Evolutionary conservation across 2,113 vertebrate species (phyloP).

Genomic region (Neotoma lepida): DNA sequence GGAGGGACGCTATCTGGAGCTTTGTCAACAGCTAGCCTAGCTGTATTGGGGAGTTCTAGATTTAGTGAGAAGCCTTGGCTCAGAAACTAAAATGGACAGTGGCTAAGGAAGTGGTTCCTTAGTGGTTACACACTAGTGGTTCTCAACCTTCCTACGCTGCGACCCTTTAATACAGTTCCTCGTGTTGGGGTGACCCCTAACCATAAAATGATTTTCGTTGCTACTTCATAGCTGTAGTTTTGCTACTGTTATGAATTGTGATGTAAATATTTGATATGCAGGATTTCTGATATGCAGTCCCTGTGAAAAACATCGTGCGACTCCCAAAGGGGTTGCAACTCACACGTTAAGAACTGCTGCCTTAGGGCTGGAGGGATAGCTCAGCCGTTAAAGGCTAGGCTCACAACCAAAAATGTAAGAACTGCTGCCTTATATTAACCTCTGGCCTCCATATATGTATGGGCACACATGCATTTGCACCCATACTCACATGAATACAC

Average conservation of each 20-base stretch:
- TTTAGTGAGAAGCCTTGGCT: neutral
- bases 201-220: neutral
- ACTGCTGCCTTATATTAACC: neutral
- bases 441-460: neutral
- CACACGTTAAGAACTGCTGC: neutral
- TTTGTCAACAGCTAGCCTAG: neutral
- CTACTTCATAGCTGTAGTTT: neutral
- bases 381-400: no score
- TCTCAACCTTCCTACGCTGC: neutral
- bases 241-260: neutral
- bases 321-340: neutral
- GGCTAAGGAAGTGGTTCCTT: neutral
- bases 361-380: no score
- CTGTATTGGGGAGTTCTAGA: neutral
- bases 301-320: neutral
- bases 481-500: neutral
- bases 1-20: no score
- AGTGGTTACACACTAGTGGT: neutral
- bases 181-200: neutral
- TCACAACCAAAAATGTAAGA: no score
- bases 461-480: no score
- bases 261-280: neutral
- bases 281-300: neutral
- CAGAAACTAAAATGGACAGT: neutral
- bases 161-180: neutral